phyloP scores from a whole-genome alignment of 92 coral and sea anemone species.

The Siderastrea radians region DNA sequence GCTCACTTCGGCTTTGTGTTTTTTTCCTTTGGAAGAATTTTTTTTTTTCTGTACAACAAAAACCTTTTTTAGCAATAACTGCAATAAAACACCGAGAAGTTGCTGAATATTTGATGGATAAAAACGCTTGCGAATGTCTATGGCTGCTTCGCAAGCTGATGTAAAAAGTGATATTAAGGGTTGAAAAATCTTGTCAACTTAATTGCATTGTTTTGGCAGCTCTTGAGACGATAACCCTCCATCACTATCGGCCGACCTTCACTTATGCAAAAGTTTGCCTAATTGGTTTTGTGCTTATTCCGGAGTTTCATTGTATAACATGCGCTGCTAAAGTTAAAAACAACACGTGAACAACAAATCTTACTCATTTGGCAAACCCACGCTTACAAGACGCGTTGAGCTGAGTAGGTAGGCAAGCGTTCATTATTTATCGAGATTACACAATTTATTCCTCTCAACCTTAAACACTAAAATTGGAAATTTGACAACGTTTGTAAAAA shows the following conservation, averaged over 20 bases:
- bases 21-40: neutral
- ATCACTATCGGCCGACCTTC: conserved; percentile 1
- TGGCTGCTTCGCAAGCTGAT: neutral
- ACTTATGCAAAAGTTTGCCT: conserved; percentile 41
- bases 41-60: neutral
- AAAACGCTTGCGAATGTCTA: neutral
- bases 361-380: conserved; percentile 42
- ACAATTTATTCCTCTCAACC: neutral
- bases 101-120: conserved; percentile 4
- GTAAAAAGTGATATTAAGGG: neutral
- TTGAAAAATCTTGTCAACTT: conserved; percentile 3
- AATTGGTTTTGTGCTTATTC: conserved; percentile 44
- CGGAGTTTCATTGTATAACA: conserved; percentile 20
- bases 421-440: neutral
- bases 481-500: neutral
- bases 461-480: neutral
- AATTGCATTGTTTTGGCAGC: conserved; percentile 35
- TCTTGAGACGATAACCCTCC: neutral
- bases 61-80: neutral
- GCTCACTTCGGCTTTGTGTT: conserved; percentile 1
- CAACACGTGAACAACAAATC: conserved; percentile 41
- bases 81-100: neutral
- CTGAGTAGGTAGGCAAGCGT: neutral
- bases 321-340: conserved; percentile 12
- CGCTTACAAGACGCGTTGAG: neutral